Evolutionary conservation across 1,140 invertebrate genomes (phyloP).

Genomic region (Zaprionus taronus): DNA sequence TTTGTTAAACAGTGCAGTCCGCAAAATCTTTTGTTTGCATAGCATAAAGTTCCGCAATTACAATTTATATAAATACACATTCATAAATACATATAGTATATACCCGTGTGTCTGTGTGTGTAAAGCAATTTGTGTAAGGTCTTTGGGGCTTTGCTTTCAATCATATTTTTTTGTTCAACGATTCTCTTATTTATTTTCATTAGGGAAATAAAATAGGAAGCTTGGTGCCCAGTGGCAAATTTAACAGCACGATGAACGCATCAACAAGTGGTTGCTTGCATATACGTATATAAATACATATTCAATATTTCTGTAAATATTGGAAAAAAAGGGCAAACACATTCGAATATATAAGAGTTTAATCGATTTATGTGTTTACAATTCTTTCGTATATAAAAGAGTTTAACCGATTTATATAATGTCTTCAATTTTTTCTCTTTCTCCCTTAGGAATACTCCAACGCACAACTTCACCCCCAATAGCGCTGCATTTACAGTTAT

Average conservation of each 20-base stretch:
- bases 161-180: constrained; percentile 22
- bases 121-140: constrained; percentile 31
- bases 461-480: constrained; percentile 63
- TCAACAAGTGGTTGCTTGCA: constrained; percentile 57
- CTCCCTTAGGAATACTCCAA: constrained; percentile 64
- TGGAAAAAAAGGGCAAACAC: neutral
- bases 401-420: neutral
- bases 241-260: constrained; percentile 24
- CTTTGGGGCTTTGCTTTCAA: constrained; percentile 37
- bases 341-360: neutral
- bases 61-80: constrained; percentile 6
- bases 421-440: neutral
- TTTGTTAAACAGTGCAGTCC: constrained; percentile 15
- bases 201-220: constrained; percentile 26
- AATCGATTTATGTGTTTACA: neutral
- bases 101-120: neutral
- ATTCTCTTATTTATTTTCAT: constrained; percentile 31
- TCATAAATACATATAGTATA: neutral
- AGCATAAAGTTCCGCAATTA: constrained; percentile 25
- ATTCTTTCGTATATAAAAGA: neutral
- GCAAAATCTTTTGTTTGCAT: constrained; percentile 25
- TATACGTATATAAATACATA: no score
- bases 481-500: constrained; percentile 28
- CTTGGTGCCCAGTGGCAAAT: constrained; percentile 6
- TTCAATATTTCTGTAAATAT: neutral